Percentiles rank a stretch among this genome's conserved stretches.
Evolutionary conservation across 2,888 invertebrate species (phyloP).

Genomic region (Acanthosepion pharaonis): DNA sequence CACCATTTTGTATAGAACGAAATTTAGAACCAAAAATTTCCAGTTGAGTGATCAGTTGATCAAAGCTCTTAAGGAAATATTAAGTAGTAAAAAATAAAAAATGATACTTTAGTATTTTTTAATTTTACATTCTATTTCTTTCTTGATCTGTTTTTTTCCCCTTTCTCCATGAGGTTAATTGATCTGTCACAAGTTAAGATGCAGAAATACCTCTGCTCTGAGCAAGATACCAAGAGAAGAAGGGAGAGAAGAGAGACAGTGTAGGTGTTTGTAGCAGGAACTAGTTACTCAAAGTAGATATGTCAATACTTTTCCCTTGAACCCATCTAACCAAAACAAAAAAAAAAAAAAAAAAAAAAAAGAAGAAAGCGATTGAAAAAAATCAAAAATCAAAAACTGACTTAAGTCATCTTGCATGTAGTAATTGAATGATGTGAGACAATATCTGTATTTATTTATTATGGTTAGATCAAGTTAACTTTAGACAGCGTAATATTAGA

Average conservation of each 20-base stretch:
- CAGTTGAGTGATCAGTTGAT: no score
- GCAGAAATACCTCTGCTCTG: not conserved
- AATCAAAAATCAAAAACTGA: not conserved
- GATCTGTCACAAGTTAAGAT: not conserved
- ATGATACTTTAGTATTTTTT: not conserved
- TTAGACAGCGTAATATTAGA: not conserved
- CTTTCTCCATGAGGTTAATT: not conserved
- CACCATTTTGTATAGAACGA: not conserved
- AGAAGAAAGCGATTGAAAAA: not conserved
- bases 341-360: not conserved
- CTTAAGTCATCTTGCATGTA: not conserved
- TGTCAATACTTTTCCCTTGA: not conserved
- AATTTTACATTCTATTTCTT: not conserved
- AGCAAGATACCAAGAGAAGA: not conserved
- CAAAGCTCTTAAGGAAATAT: not conserved
- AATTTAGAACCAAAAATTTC: not conserved
- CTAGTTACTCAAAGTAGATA: not conserved
- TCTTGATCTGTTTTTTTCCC: not conserved
- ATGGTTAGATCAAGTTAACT: not conserved
- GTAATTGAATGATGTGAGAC: not conserved
- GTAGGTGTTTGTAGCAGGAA: not conserved
- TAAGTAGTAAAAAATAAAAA: not conserved
- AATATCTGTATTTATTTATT: not conserved
- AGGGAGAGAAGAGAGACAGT: not conserved
- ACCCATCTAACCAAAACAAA: not conserved